phyloP scores from a whole-genome alignment of 2,113 vertebrate genomes.

The Phyllopteryx taeniolatus region DNA sequence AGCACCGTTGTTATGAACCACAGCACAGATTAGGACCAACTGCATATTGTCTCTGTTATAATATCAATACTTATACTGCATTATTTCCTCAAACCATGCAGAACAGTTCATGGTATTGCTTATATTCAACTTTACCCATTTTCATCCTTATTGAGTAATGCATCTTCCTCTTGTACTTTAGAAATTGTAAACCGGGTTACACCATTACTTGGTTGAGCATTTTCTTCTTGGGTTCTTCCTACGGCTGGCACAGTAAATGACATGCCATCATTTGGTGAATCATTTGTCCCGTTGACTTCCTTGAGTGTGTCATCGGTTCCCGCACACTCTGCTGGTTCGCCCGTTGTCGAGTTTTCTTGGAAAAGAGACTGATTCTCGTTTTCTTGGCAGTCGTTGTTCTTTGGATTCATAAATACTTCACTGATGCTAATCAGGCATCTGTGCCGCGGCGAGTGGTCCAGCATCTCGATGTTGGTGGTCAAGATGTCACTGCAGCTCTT shows the following conservation, averaged over 20 bases:
- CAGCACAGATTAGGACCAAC: neutral
- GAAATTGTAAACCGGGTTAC: conserved; percentile 52
- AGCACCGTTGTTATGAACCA: neutral
- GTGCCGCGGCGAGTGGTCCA: conserved; percentile 65
- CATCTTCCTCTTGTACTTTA: conserved; percentile 43
- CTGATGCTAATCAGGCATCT: conserved; percentile 69
- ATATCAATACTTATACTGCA: neutral
- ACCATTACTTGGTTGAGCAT: conserved; percentile 11
- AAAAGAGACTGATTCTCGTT: conserved; percentile 26
- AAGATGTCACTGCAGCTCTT: conserved; percentile 75
- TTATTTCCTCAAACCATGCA: neutral
- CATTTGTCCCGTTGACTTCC: conserved; percentile 59
- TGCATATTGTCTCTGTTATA: neutral
- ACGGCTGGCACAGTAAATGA: conserved; percentile 10
- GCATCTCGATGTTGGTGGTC: conserved; percentile 46
- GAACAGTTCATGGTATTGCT: neutral
- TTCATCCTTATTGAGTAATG: conserved; percentile 27
- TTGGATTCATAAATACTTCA: conserved; percentile 68
- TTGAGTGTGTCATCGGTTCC: conserved; percentile 35
- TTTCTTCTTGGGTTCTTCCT: conserved; percentile 18
- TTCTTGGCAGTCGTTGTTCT: neutral
- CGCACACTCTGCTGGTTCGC: conserved; percentile 53
- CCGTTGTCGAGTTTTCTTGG: conserved; percentile 40
- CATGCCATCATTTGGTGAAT: conserved; percentile 65
- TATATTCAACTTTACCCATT: conserved; percentile 31